phyloP scores from a whole-genome alignment of 1,140 invertebrate species.

The Leptoteleia sp. region DNA sequence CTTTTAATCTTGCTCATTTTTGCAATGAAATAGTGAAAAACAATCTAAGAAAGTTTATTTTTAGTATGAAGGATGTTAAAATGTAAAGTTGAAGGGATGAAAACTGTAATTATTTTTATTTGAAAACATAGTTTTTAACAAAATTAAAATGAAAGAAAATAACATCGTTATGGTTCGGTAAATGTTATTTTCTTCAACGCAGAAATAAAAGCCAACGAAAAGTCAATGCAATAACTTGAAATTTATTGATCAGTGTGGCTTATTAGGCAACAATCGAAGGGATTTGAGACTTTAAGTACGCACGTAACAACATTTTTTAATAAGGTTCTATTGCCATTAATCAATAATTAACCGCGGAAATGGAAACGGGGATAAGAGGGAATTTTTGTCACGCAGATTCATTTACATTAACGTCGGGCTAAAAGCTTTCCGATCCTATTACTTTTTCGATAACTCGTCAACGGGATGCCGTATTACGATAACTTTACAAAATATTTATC shows the following conservation, averaged over 20 bases:
- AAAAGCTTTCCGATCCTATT: constrained; percentile 16
- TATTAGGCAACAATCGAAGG: constrained; percentile 14
- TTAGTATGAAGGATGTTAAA: no score
- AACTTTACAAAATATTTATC: constrained; percentile 3
- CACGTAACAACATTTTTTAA: constrained; percentile 16
- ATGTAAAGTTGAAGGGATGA: no score
- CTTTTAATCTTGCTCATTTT: no score
- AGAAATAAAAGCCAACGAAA: not conserved
- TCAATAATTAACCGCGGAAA: constrained; percentile 35
- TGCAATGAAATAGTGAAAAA: no score
- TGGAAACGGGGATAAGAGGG: constrained; percentile 20
- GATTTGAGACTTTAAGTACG: constrained; percentile 23
- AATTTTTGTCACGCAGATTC: constrained; percentile 11
- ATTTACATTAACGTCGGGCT: constrained; percentile 14
- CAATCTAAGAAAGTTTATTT: no score
- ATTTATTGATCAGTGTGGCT: constrained; percentile 29
- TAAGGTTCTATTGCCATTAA: constrained; percentile 17
- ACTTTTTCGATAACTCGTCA: constrained; percentile 11
- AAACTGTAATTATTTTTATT: no score
- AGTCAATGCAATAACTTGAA: constrained; percentile 17
- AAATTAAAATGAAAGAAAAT: no score
- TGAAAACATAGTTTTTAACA: no score
- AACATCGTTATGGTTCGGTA: no score
- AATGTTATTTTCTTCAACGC: no score
- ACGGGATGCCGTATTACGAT: not conserved